Evolutionary conservation across 2,888 invertebrate genomes (phyloP), one percentile per base, ranked within the genome.

Genomic region (Cryptocephalus moraei): DNA sequence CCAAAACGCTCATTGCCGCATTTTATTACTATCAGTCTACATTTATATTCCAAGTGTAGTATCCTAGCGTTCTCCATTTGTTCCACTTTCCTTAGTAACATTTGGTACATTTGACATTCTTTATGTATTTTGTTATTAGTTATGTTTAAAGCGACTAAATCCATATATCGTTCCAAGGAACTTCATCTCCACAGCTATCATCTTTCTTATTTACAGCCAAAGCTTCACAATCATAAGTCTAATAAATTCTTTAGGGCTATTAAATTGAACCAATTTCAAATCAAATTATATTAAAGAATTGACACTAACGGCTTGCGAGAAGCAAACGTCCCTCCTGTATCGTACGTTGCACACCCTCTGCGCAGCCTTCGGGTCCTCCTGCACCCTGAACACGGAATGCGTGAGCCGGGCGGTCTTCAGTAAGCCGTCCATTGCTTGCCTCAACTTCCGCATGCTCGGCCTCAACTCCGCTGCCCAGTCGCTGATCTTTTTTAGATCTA

Each of bases 291-390:
- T n/a, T n/a, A n/a, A n/a, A n/a, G n/a, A 42, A 10, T 8, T 14
- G 43, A n/a, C 14, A 74, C 80, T 79, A 72, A 92, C 90, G 55
- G 92, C 88, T 71, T 94, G 93, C 3, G 92, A 86, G 66, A 92
- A 91, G 67, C 92, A 91, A 11, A 90, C 87, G 69, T 94, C 91
- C 46, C 94, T 73, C 34, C 94, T 74, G 49, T 91, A 91, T 59
- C 88, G 77, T 6, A 87, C 81, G 57, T 78, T 78, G 55, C 80
- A 80, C 3, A 84, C 84, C 11, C 84, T 71, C 47, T 85, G 82
- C 56, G 86, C 88, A 43, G 79, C 77, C 53, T 84, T 81, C 33
- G 84, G 78, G 61, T 89, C 87, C 67, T 86, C 86, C 56, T 88
- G 84, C 22, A 91, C 77, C 4, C 91, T 74, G 65, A 89, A 80